These are phyloP conservation scores for Epinephelus malabaricus DNA, from an alignment of 2,797 vertebrate species.

Conservation along the genomic window DNA sequence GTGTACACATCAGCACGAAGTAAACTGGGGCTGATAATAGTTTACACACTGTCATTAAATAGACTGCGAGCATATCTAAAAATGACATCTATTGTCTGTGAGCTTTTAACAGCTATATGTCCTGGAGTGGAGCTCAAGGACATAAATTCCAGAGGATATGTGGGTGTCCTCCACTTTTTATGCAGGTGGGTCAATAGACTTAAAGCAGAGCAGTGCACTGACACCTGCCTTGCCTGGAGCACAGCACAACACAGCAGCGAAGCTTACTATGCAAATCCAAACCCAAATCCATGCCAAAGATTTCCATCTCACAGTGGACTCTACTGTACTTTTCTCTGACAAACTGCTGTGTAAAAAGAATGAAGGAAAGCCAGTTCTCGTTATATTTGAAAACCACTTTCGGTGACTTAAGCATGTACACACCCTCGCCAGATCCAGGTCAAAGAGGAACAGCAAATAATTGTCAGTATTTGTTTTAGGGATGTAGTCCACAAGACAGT, in stretches of 20 bases:
- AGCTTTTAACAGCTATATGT: constrained; percentile 25
- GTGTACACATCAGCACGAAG: constrained; percentile 47
- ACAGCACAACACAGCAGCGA: not conserved
- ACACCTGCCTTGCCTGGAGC: constrained; percentile 65
- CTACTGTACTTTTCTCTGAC: constrained; percentile 29
- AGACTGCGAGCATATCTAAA: constrained; percentile 6
- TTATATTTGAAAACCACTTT: constrained; percentile 25
- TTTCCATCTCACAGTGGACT: constrained; percentile 8
- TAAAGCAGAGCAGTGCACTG: constrained; percentile 39
- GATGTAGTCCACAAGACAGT: constrained; percentile 12
- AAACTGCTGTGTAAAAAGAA: constrained; percentile 17
- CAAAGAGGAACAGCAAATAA: constrained; percentile 33
- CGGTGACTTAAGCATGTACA: constrained; percentile 17
- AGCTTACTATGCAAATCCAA: constrained; percentile 43
- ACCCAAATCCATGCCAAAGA: constrained; percentile 15
- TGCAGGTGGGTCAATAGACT: constrained; percentile 12
- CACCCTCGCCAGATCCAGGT: constrained; percentile 29
- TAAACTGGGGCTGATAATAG: constrained; percentile 43
- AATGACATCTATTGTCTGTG: constrained; percentile 19
- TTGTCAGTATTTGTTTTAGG: constrained; percentile 18
- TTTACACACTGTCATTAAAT: constrained; percentile 48
- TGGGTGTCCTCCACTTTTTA: constrained; percentile 22
- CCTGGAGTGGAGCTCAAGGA: constrained; percentile 7
- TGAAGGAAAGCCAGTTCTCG: constrained; percentile 30
- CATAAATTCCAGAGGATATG: constrained; percentile 55